Evolutionary conservation across 1,140 invertebrate genomes (phyloP).

Genomic region (Plodia interpunctella): DNA sequence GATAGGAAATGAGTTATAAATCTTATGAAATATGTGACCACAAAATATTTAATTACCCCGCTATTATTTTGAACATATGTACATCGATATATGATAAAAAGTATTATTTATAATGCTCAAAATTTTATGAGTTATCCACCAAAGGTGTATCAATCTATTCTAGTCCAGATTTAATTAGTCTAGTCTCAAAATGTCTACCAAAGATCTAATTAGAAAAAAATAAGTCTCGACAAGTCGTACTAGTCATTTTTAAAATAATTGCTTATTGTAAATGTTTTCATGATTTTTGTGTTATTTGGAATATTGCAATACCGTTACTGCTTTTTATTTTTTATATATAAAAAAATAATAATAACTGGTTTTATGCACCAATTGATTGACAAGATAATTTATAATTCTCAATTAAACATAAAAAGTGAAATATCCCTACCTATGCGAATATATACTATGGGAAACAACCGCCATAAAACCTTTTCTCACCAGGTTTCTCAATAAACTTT

Average conservation of each 20-base stretch:
- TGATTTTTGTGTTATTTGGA: slow-evolving; percentile 7
- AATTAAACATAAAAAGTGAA: too few species aligned
- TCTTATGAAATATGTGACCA: background rate
- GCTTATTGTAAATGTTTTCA: slow-evolving; percentile 16
- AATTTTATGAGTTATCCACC: slow-evolving; percentile 8
- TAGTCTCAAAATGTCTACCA: slow-evolving; percentile 50
- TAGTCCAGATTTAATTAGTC: slow-evolving; percentile 39
- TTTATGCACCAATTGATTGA: slow-evolving; percentile 2
- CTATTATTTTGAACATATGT: too few species aligned
- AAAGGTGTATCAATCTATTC: slow-evolving; percentile 38
- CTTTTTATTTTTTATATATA: background rate
- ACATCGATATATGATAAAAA: background rate
- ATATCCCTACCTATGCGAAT: too few species aligned
- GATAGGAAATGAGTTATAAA: too few species aligned
- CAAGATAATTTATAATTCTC: background rate
- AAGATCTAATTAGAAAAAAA: slow-evolving; percentile 38
- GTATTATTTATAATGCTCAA: slow-evolving; percentile 1
- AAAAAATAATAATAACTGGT: background rate
- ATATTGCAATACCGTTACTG: background rate
- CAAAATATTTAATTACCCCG: too few species aligned
- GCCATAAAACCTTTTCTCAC: too few species aligned
- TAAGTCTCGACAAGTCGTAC: slow-evolving; percentile 42
- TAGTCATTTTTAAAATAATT: slow-evolving; percentile 47
- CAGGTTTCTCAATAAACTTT: slow-evolving; percentile 1
- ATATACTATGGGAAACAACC: too few species aligned